A percentile compares a stretch with the other conserved stretches of the same genome.
These are phyloP conservation scores for Peromyscus melanophrys DNA, from an alignment of 2,797 vertebrate species.

Conservation along the genomic window DNA sequence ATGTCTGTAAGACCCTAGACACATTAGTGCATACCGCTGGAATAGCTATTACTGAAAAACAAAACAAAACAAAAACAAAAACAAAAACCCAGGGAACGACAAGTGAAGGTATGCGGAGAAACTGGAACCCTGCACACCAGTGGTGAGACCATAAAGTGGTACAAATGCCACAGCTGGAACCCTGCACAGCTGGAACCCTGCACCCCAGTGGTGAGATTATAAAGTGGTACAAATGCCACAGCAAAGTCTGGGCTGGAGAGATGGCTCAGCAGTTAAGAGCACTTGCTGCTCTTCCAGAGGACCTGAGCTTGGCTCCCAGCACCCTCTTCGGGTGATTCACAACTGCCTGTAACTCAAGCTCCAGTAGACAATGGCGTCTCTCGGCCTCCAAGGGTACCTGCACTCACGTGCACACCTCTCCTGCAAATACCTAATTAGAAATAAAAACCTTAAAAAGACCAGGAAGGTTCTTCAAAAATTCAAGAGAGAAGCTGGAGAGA, in stretches of 20 bases:
- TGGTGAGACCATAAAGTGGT: background rate
- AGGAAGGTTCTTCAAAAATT: background rate
- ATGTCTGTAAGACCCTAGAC: background rate
- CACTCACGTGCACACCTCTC: background rate
- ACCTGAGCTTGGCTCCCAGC: background rate
- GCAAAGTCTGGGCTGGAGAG: background rate
- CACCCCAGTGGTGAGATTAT: background rate
- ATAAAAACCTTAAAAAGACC: background rate
- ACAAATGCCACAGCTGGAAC: too few relatives aligned
- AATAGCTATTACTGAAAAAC: background rate
- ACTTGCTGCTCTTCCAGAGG: background rate
- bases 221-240: background rate
- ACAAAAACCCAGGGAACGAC: background rate
- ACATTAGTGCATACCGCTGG: background rate
- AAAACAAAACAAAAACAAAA: too few relatives aligned
- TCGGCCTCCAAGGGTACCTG: background rate
- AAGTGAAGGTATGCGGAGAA: background rate
- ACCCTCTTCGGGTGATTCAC: background rate
- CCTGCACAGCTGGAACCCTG: background rate
- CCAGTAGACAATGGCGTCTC: background rate
- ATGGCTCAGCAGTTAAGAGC: too few relatives aligned
- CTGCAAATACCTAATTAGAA: background rate
- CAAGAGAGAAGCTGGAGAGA: background rate
- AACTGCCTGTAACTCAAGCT: background rate
- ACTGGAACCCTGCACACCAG: background rate